phyloP scores from a whole-genome alignment of 2,888 invertebrate genomes.

The Ferrisia virgata region DNA sequence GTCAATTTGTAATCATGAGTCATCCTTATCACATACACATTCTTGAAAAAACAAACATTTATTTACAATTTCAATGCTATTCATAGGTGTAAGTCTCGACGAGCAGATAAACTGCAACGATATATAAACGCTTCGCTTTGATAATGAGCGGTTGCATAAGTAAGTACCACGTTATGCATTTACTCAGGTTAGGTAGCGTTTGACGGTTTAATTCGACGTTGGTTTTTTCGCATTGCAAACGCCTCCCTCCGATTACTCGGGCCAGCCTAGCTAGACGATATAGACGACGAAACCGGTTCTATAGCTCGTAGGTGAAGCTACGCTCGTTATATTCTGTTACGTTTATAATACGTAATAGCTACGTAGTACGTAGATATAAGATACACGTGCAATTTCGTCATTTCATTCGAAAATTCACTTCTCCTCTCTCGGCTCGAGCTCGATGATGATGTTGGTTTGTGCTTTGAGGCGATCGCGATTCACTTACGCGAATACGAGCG shows the following conservation, averaged over 20 bases:
- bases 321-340: neutral
- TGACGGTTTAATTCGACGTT: neutral
- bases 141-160: neutral
- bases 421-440: neutral
- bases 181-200: neutral
- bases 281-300: conserved; percentile 17
- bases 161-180: neutral
- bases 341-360: neutral
- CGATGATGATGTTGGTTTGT: neutral
- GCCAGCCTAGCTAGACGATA: neutral
- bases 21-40: neutral
- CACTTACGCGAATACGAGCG: neutral
- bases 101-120: neutral
- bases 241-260: neutral
- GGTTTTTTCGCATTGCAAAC: neutral
- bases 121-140: neutral
- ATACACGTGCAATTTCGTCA: conserved; percentile 23
- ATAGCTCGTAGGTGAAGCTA: neutral
- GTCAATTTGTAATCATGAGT: neutral
- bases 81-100: neutral
- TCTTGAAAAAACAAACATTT: neutral
- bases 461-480: neutral
- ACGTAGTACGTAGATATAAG: no score
- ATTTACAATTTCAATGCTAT: neutral
- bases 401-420: neutral